Base-by-base conservation (phyloP, 2,797 vertebrate species). In the Etheostoma perlongum region DNA sequence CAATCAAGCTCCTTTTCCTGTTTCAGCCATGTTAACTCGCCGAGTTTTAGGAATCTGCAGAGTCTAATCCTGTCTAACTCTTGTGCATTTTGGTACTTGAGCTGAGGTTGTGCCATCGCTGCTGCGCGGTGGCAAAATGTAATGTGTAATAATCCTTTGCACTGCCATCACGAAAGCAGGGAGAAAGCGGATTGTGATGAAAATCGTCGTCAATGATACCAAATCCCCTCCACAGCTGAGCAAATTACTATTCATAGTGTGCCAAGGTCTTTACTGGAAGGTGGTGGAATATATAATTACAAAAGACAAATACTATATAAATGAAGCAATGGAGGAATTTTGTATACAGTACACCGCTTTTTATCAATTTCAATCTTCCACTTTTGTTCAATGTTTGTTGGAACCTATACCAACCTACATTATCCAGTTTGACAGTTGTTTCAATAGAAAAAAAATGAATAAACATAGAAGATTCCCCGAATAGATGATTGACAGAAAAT, bases 111-210 rank as follows among this genome's bases (percentile, higher is more conserved):
- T 71, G 72, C 76, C 74, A 72, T 54, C 14, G 15, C 79, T 30
- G 62, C 76, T 53, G 84, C 83, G 81, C 63, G 36, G 54, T 74
- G 76, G 72, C 53, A 63, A 88, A 85, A 90, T 77, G 64, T 63
- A 71, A 86, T 91, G 78, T 85, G 85, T 75, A 79, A 73, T 86
- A 91, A 92, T 92, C 85, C 86, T 81, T 73, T 57, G 44, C 68
- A 27, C 68, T 51, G 80, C 48, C 67, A 53, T 72, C 73, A 61
- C 74, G 71, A 68, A 74, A 60, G 84, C 69, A 69, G 77, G 5
- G 48, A 84, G 54, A 59, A 74, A 76, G 62, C 30, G 30, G 75
- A 85, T 78, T 84, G 76, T 58, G 79, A 85, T 82, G 78, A 82
- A 74, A 87, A 78, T 74, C 53, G 23, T 61, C 61, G 55, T 62